A percentile compares a stretch with the other conserved stretches of the same genome.
phyloP scores from a whole-genome alignment of 1,140 invertebrate species.

The Monomorium pharaonis region DNA sequence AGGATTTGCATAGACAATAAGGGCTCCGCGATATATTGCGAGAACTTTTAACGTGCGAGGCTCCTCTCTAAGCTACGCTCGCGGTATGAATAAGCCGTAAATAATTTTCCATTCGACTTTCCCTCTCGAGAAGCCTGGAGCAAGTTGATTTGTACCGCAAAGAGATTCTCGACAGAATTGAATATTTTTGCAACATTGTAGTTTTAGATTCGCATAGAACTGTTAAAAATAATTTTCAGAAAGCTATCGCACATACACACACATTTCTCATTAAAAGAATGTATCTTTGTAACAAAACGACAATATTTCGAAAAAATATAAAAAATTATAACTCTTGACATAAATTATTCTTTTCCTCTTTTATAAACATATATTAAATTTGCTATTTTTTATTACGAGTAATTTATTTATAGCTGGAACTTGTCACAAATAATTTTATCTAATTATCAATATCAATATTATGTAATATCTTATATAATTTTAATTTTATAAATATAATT shows the following conservation, averaged over 20 bases:
- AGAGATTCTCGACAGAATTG: conserved; percentile 36
- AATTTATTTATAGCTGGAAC: not conserved
- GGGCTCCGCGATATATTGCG: conserved; percentile 74
- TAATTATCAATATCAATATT: not conserved
- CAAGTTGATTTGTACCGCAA: conserved; percentile 9
- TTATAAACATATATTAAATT: not conserved
- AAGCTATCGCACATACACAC: conserved; percentile 55
- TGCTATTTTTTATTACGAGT: not conserved
- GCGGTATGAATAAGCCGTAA: conserved; percentile 77
- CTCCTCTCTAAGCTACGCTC: conserved; percentile 34
- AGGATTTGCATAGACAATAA: conserved; percentile 81
- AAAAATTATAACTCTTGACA: not conserved
- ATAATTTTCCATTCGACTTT: conserved; percentile 78
- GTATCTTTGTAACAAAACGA: conserved; percentile 8
- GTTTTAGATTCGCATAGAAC: not conserved
- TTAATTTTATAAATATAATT: not conserved
- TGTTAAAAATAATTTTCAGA: not conserved
- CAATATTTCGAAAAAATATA: not conserved
- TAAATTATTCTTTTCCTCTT: not conserved
- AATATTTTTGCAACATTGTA: not conserved
- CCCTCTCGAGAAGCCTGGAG: conserved; percentile 36
- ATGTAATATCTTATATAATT: not conserved
- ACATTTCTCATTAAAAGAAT: conserved; percentile 59
- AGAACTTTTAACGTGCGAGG: conserved; percentile 77
- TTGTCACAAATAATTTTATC: not conserved